Conservation (phyloP, 2,888 invertebrate species). For the Lottia gigantea region DNA sequence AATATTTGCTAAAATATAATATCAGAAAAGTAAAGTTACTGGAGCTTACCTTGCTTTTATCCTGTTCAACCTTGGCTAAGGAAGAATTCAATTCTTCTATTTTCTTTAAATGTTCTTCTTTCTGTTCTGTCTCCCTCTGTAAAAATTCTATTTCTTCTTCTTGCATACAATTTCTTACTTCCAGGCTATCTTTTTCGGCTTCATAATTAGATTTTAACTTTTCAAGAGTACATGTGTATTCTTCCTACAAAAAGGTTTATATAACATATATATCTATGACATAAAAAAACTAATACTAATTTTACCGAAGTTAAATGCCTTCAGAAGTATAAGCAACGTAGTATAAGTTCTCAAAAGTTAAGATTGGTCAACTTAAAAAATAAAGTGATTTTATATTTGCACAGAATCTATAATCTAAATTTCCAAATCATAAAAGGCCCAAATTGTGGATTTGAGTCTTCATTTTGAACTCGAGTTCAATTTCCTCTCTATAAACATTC, state of each 20-base stretch:
- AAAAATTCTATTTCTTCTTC: conserved; percentile 40
- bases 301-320: too few species aligned
- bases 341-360: too few species aligned
- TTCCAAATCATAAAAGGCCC: too few species aligned
- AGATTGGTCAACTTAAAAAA: too few species aligned
- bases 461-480: too few species aligned
- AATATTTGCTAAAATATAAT: background rate
- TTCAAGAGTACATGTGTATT: conserved; percentile 41
- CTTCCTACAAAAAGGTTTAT: conserved; percentile 34
- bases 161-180: conserved; percentile 39
- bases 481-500: too few species aligned
- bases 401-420: too few species aligned
- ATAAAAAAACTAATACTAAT: background rate
- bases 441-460: too few species aligned
- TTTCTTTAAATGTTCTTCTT: conserved; percentile 33
- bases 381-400: too few species aligned
- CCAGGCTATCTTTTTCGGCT: conserved; percentile 40
- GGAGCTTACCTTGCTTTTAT: conserved; percentile 36
- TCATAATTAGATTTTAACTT: conserved; percentile 42
- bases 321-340: too few species aligned
- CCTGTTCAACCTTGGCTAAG: conserved; percentile 38
- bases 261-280: background rate
- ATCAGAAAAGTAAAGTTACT: too few species aligned
- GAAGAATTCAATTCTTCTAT: conserved; percentile 39
- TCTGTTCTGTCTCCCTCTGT: conserved; percentile 32